These are phyloP conservation scores for Actinernus sp. DNA, from an alignment of 92 coral and sea anemone genomes.

Conservation along the genomic window DNA sequence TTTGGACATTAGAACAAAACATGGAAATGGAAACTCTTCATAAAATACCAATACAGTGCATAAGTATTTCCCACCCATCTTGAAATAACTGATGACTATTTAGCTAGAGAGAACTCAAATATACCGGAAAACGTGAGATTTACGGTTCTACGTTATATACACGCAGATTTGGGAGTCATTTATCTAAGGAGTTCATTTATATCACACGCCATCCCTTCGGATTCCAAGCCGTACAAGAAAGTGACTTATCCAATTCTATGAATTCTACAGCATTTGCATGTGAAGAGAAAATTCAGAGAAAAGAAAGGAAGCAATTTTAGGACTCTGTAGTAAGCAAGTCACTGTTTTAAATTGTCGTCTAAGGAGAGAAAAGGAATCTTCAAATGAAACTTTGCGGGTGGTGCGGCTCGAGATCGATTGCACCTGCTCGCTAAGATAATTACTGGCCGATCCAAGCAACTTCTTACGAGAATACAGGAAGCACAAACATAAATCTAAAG, in stretches of 20 bases:
- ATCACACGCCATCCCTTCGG: not conserved
- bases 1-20: not conserved
- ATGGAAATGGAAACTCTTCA: not conserved
- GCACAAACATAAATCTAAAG: slow-evolving; percentile 5
- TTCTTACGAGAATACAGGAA: slow-evolving; percentile 17
- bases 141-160: not conserved
- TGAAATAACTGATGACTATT: too few species aligned
- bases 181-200: not conserved
- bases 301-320: slow-evolving; percentile 35
- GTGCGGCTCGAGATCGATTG: not conserved
- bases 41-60: too few species aligned
- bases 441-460: slow-evolving; percentile 11
- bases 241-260: not conserved
- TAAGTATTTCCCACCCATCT: too few species aligned
- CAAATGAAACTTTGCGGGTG: slow-evolving; percentile 35
- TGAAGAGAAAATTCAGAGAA: slow-evolving; percentile 1
- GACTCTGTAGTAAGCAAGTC: slow-evolving; percentile 9
- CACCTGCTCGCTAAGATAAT: slow-evolving; percentile 1
- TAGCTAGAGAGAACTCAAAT: too few species aligned
- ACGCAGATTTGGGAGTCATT: not conserved
- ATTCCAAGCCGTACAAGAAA: not conserved
- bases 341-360: slow-evolving; percentile 16
- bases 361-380: slow-evolving; percentile 19
- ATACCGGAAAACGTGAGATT: too few species aligned
- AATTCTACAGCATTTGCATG: slow-evolving; percentile 5